Conservation (phyloP, 2,113 vertebrate species). For the Melanocharis versteri region DNA sequence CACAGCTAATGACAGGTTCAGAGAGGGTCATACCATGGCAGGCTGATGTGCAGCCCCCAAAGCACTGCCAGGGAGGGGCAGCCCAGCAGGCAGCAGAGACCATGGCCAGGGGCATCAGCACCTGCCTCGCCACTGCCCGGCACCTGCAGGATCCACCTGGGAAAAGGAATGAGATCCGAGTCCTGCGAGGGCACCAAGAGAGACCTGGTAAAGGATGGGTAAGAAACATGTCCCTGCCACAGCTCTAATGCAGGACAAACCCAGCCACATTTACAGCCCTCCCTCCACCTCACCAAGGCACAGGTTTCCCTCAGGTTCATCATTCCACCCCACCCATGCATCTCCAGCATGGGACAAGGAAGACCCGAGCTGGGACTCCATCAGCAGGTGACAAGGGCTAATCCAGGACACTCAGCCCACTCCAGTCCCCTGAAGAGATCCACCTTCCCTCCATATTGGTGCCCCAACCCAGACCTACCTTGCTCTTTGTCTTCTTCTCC, state of each 20-base stretch:
- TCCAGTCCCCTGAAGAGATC: not conserved
- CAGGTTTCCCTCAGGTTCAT: not conserved
- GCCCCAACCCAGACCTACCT: not conserved
- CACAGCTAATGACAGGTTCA: not conserved
- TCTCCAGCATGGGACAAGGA: not conserved
- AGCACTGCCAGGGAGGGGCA: not conserved
- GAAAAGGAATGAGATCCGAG: not conserved
- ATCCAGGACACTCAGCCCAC: not conserved
- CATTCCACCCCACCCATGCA: not conserved
- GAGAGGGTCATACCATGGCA: not conserved
- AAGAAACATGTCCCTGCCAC: not conserved
- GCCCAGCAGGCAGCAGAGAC: not conserved
- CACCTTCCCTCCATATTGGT: not conserved
- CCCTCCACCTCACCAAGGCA: not conserved
- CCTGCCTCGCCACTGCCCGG: fast-evolving
- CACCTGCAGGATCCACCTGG: not conserved
- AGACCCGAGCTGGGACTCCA: fast-evolving
- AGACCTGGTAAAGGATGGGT: not conserved
- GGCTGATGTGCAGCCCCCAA: not conserved
- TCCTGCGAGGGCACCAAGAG: not conserved
- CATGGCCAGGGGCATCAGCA: not conserved
- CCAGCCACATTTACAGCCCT: not conserved
- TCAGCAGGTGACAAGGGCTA: not conserved
- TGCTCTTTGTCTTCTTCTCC: not conserved
- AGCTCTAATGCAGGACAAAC: not conserved